These are phyloP conservation scores for Belgica antarctica DNA, from an alignment of 2,888 invertebrate genomes.

Conservation along the genomic window DNA sequence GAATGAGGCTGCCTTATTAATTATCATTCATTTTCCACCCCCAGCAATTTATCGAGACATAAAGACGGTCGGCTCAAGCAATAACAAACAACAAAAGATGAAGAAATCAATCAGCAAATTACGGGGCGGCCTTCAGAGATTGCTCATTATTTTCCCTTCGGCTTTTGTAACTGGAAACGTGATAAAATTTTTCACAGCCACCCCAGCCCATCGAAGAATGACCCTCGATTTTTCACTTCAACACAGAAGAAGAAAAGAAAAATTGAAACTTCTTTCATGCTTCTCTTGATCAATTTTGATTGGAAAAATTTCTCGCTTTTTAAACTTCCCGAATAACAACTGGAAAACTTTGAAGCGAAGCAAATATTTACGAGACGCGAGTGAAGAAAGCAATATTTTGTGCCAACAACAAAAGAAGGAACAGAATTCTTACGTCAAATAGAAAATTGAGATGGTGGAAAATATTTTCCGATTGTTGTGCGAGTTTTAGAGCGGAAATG, in stretches of 20 bases:
- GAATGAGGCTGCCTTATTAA: slow-evolving; percentile 16
- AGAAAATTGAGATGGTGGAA: not conserved
- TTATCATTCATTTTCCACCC: slow-evolving; percentile 32
- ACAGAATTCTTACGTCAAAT: too few species aligned
- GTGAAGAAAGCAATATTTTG: not conserved
- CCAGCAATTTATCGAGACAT: not conserved
- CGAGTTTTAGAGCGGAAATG: not conserved
- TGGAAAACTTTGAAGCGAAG: slow-evolving; percentile 1
- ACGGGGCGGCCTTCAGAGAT: not conserved
- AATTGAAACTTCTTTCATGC: not conserved
- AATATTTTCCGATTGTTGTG: slow-evolving; percentile 1
- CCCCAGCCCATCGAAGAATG: slow-evolving; percentile 19
- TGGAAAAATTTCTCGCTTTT: slow-evolving; percentile 1
- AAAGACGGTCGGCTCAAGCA: not conserved
- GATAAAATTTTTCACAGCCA: not conserved
- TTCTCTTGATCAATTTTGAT: slow-evolving; percentile 10
- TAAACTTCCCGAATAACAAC: not conserved
- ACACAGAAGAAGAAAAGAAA: not conserved
- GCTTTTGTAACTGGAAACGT: slow-evolving; percentile 27
- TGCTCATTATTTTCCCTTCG: slow-evolving; percentile 25
- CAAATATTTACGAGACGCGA: slow-evolving; percentile 20
- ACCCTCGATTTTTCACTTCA: slow-evolving; percentile 34
- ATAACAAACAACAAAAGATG: slow-evolving; percentile 29
- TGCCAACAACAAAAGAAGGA: not conserved
- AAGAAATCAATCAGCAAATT: slow-evolving; percentile 43